Base-by-base conservation (phyloP, 1,140 invertebrate species). In the Drosophila azteca region DNA sequence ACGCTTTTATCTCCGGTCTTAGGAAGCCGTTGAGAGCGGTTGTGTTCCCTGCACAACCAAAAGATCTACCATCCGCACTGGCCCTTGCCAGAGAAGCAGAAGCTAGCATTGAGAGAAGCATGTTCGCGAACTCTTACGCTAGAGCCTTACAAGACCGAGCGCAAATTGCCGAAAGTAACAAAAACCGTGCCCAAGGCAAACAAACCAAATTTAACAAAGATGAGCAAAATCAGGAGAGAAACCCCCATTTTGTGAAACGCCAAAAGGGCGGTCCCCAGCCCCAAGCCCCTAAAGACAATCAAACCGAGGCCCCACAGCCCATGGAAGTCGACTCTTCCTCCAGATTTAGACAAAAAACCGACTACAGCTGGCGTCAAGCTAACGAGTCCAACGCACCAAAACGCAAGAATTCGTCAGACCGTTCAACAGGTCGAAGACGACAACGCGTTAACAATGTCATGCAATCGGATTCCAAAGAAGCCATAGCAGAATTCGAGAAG, bases 311-410 rank as follows among this genome's bases (percentile, higher is more conserved):
- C 1, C 46, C 63, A 43, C 48, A 63, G 35, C 60, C 50, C 31
- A 54, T 63, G 60, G 50, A 63, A 29, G 24, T 63, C 31, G 60
- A 63, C n/a, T 45, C 61, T 15, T 64, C 61, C 46, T 31, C 51
- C 2, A 49, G 24, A 31, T 55, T 41, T 17, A 53, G 44, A 13
- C 48, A 61, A 13, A 26, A 1, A 31, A 43, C 59, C 24, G 41
- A 26, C 35, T 63, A 24, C 22, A 50, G 22, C 29, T 62, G 62
- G 48, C 49, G 43, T 8, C 58, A 62, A 7, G 22, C 5, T 39
- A 53, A 53, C 5, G 59, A 31, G 9, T 35, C 31, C 20, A 52
- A 51, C 20, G 31, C 31, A 31, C 41, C 11, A 64, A 64, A 46
- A 64, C 60, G 13, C 46, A n/a, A 35, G 35, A 64, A 45, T 20